Evolutionary conservation across 2,113 vertebrate species (phyloP).

Genomic region (western clawed frog (Xenopus tropicalis)): UCB_Xtro_10.0 CM004444.2:23908001-23908500

Average conservation of each 20-base stretch:
- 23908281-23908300: neutral
- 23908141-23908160: neutral
- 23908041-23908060: too few relatives aligned
- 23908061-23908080: too few relatives aligned
- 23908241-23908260: slow-evolving; percentile 4
- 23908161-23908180: neutral
- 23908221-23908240: slow-evolving; percentile 5
- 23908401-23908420: slow-evolving; percentile 29
- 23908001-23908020: too few relatives aligned
- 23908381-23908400: slow-evolving; percentile 13
- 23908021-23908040: too few relatives aligned
- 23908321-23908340: slow-evolving; percentile 15
- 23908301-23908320: neutral
- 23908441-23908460: slow-evolving; percentile 14
- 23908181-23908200: neutral
- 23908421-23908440: slow-evolving; percentile 33
- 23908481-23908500: slow-evolving; percentile 41
- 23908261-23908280: slow-evolving; percentile 5
- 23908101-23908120: too few relatives aligned
- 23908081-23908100: too few relatives aligned
- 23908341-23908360: slow-evolving; percentile 15
- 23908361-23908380: neutral
- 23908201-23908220: neutral
- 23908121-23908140: too few relatives aligned
- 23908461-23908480: slow-evolving; percentile 8